Evolutionary conservation across 2,113 vertebrate genomes (phyloP).

Genomic region (Ptychochromis oligacanthus): DNA sequence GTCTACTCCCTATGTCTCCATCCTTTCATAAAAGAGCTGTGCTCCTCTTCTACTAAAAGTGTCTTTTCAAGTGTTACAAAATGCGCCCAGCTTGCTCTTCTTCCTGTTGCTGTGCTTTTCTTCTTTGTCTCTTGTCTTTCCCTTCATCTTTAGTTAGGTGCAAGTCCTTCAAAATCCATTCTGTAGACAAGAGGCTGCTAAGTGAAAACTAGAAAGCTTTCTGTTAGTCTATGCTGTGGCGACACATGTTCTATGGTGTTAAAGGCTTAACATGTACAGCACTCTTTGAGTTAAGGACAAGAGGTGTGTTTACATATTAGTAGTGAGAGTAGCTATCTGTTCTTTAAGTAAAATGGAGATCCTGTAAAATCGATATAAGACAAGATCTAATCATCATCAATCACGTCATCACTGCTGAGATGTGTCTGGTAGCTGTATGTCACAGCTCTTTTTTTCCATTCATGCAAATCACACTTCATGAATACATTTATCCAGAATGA

Average conservation of each 20-base stretch:
- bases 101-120: constrained; percentile 33
- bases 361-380: constrained; percentile 71
- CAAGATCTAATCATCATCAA: constrained; percentile 68
- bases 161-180: constrained; percentile 37
- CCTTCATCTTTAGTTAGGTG: constrained; percentile 27
- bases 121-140: constrained; percentile 13
- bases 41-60: constrained; percentile 50
- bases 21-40: constrained; percentile 62
- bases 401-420: constrained; percentile 60
- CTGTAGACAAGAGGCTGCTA: constrained; percentile 18
- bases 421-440: constrained; percentile 35
- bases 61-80: constrained; percentile 61
- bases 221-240: neutral
- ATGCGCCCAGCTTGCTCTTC: constrained; percentile 19
- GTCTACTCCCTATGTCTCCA: constrained; percentile 56
- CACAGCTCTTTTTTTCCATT: constrained; percentile 44
- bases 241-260: neutral
- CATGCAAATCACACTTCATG: constrained; percentile 70
- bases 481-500: constrained; percentile 74
- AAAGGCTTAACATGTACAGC: constrained; percentile 21
- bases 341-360: constrained; percentile 68
- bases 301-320: constrained; percentile 57
- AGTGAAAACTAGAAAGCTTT: neutral
- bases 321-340: constrained; percentile 21
- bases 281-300: constrained; percentile 29